These are phyloP conservation scores for Uloborus plumipes DNA, from an alignment of 2,888 invertebrate genomes.

Conservation along the genomic window DNA sequence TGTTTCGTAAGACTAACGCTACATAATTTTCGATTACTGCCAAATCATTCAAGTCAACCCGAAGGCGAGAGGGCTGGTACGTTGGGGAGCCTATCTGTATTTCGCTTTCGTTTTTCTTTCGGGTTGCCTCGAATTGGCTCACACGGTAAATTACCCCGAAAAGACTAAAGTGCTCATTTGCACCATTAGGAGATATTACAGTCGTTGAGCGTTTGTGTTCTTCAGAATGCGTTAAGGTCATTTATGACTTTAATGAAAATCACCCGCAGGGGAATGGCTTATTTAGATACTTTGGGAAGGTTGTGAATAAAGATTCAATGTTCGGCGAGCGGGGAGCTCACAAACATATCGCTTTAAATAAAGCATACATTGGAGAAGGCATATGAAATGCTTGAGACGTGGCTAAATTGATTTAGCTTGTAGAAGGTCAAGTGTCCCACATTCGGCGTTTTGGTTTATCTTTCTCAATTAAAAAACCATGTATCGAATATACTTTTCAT, in stretches of 20 bases:
- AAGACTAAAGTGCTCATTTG: slow-evolving; percentile 42
- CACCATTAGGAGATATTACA: slow-evolving; percentile 45
- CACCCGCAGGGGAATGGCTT: slow-evolving; percentile 22
- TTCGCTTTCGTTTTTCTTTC: slow-evolving; percentile 3
- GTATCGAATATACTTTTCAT: too few species aligned
- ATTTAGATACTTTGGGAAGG: slow-evolving; percentile 7
- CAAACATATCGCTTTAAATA: too few species aligned
- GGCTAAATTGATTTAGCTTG: too few species aligned
- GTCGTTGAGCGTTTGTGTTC: slow-evolving; percentile 31
- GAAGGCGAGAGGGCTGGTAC: slow-evolving; percentile 15
- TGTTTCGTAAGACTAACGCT: slow-evolving; percentile 37
- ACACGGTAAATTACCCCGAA: slow-evolving; percentile 44
- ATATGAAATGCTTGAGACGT: too few species aligned
- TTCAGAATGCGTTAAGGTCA: slow-evolving; percentile 32
- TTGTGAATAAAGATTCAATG: too few species aligned
- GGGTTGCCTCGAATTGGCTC: neutral
- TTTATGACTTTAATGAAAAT: slow-evolving; percentile 47
- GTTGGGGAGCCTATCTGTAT: slow-evolving; percentile 15
- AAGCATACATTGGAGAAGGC: too few species aligned
- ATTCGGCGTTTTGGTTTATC: too few species aligned
- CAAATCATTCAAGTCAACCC: slow-evolving; percentile 38
- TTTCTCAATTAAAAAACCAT: too few species aligned
- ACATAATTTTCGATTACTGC: slow-evolving; percentile 51
- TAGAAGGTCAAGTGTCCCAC: too few species aligned
- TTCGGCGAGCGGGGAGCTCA: too few species aligned